Base-by-base conservation (phyloP, 2,888 invertebrate species). In the Kryphioiulus occultus region DNA sequence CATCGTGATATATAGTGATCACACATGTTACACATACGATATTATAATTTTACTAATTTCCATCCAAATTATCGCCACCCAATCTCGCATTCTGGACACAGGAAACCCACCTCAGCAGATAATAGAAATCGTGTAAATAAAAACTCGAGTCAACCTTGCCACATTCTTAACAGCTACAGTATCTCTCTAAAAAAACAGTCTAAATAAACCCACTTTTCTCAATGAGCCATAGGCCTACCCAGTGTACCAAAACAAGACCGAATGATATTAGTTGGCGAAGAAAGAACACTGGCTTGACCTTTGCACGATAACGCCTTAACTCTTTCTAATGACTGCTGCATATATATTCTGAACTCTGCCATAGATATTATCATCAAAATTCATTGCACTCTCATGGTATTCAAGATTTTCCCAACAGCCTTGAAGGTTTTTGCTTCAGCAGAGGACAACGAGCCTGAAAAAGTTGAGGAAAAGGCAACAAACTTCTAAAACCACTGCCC, bases 331-430 rank as follows among this genome's bases (percentile, higher is more conserved):
- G 68, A 68, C 26, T 68, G 68, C 68, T 68, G 68, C 22, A 26
- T 68, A 68, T 68, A 47, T 47, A 68, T 68, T 68, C 68, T 68
- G 68, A 68, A 68, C 68, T 68, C 68, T 68, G 68, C 26, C 68
- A 68, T 68, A 68, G 68, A 68, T 68, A 68, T 68, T 68, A 68
- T 68, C 68, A 68, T 68, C 68, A 68, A 68, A 68, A 68, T 68
- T 68, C 68, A 68, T 68, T 68, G 68, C 68, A 68, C 68, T 68
- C 68, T 68, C 68, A 68, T 68, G 26, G 68, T 68, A 68, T 68
- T 68, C 68, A 68, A 68, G 68, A 68, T 68, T 68, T 68, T 68
- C 68, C 68, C 26, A 68, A 68, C 68, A 68, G 68, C 68, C 68
- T 68, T 68, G 68, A 68, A 68, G 68, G 68, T 68, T 68, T 68